These are phyloP conservation scores for Melanotaenia duboulayi DNA, from an alignment of 2,113 vertebrate species.

Conservation along the genomic window DNA sequence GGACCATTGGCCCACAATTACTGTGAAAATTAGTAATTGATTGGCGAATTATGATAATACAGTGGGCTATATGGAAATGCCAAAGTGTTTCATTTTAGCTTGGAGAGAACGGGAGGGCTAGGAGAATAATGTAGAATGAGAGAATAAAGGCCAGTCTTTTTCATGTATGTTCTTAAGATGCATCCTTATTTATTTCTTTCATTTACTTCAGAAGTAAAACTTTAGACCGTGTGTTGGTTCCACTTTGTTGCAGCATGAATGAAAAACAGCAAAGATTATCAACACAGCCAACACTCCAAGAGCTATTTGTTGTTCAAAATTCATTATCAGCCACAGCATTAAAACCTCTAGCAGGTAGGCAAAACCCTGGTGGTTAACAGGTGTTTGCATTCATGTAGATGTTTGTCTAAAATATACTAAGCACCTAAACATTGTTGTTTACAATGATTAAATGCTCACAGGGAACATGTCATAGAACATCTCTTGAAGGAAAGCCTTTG, in stretches of 20 bases:
- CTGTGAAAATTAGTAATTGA: constrained; percentile 56
- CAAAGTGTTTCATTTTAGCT: constrained; percentile 2
- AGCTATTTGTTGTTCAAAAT: too few relatives aligned
- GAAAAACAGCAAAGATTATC: background rate
- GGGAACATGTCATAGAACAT: too few relatives aligned
- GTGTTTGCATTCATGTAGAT: too few relatives aligned
- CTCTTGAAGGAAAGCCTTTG: too few relatives aligned
- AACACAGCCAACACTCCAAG: background rate
- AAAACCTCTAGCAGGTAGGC: background rate
- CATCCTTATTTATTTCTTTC: constrained; percentile 6
- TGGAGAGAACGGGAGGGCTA: background rate
- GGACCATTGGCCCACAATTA: constrained; percentile 61
- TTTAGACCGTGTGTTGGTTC: background rate
- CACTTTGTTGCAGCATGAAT: background rate
- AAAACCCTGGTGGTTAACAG: too few relatives aligned
- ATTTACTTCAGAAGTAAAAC: background rate
- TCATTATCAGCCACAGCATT: too few relatives aligned
- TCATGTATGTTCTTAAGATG: background rate
- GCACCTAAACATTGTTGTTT: too few relatives aligned
- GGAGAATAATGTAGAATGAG: background rate
- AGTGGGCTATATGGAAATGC: constrained; percentile 24
- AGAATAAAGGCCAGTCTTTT: background rate
- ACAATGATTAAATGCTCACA: too few relatives aligned
- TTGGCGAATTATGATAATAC: constrained; percentile 63
- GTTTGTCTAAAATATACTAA: too few relatives aligned